Conservation (phyloP, 2,113 vertebrate species). For the Irena cyanogastra region DNA sequence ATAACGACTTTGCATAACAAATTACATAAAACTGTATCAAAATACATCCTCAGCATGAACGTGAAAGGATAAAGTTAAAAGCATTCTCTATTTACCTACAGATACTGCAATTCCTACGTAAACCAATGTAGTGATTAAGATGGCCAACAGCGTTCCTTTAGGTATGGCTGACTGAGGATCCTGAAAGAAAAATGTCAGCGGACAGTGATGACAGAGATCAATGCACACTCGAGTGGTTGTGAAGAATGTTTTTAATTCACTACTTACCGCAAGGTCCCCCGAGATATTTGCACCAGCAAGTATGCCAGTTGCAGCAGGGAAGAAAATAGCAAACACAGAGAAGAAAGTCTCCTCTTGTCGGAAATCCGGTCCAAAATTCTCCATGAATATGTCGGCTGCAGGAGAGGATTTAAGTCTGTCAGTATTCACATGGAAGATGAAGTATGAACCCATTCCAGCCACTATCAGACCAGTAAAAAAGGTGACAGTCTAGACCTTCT, state of each 20-base stretch:
- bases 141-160: conserved; percentile 93
- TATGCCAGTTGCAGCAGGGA: conserved; percentile 97
- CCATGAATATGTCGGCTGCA: conserved; percentile 86
- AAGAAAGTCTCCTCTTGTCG: conserved; percentile 84
- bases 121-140: conserved; percentile 91
- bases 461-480: neutral
- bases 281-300: conserved; percentile 98
- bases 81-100: conserved; percentile 78
- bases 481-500: neutral
- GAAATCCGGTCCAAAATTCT: conserved; percentile 95
- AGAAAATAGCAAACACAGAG: conserved; percentile 96
- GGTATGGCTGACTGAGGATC: conserved; percentile 96
- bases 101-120: conserved; percentile 91
- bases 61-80: neutral
- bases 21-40: neutral
- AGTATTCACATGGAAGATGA: neutral
- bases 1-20: neutral
- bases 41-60: neutral
- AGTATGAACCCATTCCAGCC: neutral
- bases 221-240: neutral
- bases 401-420: neutral
- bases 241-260: neutral
- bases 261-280: conserved; percentile 94
- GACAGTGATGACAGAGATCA: neutral
- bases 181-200: conserved; percentile 71